phyloP scores from a whole-genome alignment of 2,113 vertebrate genomes.

The Fulica atra region DNA sequence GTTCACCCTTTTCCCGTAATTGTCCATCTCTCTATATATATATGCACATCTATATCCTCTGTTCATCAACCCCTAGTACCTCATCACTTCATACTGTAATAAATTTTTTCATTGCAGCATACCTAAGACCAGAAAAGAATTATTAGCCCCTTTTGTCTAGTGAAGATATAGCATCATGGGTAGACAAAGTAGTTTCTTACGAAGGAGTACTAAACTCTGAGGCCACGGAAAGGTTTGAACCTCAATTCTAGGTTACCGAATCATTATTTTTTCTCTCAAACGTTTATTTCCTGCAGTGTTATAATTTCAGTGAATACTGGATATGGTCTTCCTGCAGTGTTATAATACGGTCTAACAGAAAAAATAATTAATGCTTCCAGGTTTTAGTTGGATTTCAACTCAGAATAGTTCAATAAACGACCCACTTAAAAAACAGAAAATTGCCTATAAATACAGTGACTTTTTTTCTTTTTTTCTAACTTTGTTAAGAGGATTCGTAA shows the following conservation, averaged over 20 bases:
- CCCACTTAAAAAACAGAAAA: neutral
- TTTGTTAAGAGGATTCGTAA: neutral
- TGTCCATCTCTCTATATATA: neutral
- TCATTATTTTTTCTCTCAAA: neutral
- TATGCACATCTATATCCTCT: neutral
- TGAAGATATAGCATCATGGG: neutral
- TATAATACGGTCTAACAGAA: neutral
- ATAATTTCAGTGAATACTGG: neutral
- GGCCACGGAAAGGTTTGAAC: neutral
- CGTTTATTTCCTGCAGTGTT: neutral
- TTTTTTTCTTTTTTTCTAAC: neutral
- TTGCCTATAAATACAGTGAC: neutral
- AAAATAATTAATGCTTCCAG: neutral
- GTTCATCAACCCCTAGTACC: neutral
- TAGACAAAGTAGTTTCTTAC: neutral
- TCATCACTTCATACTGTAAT: neutral
- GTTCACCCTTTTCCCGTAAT: neutral
- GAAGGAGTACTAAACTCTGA: neutral
- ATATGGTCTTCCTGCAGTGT: neutral
- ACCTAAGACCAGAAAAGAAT: fast-evolving
- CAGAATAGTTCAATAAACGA: neutral
- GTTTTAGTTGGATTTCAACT: neutral
- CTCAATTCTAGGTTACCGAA: neutral
- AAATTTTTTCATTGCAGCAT: neutral
- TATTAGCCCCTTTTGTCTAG: neutral